A percentile compares a stretch with the other conserved stretches of the same genome.
These are phyloP conservation scores for Odobenus rosmarus DNA, from an alignment of 2,113 vertebrate species.

Conservation along the genomic window DNA sequence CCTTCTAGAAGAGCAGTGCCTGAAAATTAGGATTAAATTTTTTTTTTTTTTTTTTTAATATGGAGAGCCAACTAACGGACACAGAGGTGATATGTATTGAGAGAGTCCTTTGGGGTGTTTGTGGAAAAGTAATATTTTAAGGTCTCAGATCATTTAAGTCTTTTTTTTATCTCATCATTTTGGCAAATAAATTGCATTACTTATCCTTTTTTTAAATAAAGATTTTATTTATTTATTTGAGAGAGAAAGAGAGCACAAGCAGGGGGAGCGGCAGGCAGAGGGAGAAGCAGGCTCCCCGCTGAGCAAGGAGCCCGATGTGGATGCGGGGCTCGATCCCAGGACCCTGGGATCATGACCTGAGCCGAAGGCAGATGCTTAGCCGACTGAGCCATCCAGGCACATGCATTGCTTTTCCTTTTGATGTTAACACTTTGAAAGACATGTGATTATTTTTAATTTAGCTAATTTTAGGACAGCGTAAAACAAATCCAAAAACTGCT, in stretches of 20 bases:
- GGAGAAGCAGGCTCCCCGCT: background rate
- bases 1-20: background rate
- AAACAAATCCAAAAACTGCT: background rate
- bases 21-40: background rate
- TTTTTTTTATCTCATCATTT: background rate
- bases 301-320: background rate
- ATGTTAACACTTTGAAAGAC: background rate
- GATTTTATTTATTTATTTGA: background rate
- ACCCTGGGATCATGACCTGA: background rate
- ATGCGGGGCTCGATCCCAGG: background rate
- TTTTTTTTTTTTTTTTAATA: background rate
- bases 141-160: background rate
- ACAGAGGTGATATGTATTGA: background rate
- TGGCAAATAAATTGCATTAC: background rate
- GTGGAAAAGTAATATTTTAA: background rate
- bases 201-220: background rate
- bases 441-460: background rate
- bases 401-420: background rate
- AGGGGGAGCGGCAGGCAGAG: background rate
- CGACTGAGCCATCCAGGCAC: background rate
- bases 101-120: background rate
- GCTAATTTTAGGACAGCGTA: background rate
- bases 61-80: background rate
- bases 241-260: background rate
- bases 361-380: accelerated